Conservation (phyloP, 2,113 vertebrate genomes). For the Tor tambroides region DNA sequence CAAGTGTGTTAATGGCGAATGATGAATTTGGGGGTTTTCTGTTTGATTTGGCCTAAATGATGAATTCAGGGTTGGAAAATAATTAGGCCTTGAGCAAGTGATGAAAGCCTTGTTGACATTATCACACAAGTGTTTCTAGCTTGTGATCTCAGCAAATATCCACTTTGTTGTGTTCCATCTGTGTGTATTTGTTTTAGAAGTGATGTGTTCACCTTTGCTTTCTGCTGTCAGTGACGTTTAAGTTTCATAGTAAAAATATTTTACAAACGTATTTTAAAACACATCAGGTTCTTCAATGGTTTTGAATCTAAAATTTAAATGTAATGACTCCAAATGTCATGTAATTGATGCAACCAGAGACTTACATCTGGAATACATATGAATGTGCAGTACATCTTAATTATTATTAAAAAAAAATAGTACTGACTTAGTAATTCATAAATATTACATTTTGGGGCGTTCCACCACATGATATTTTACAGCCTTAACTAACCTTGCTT, state of each 20-base stretch:
- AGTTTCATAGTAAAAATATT: not conserved
- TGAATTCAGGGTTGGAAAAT: slow-evolving; percentile 9
- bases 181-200: not conserved
- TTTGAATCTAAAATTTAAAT: not conserved
- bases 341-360: not conserved
- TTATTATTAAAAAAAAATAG: not conserved
- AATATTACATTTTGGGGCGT: not conserved
- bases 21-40: slow-evolving; percentile 12
- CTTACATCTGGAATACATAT: not conserved
- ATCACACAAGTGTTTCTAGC: not conserved
- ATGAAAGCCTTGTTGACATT: not conserved
- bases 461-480: not conserved
- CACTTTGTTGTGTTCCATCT: not conserved
- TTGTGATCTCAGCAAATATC: not conserved
- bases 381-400: not conserved
- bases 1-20: slow-evolving; percentile 19
- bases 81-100: not conserved
- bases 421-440: not conserved
- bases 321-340: not conserved
- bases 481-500: not conserved
- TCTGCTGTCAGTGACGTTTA: not conserved
- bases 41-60: slow-evolving; percentile 28
- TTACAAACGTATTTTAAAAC: not conserved
- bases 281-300: not conserved
- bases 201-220: not conserved